A percentile compares a stretch with the other conserved stretches of the same genome.
These are phyloP conservation scores for Eulemur coronatus DNA, from an alignment of 2,797 vertebrate species.

Conservation along the genomic window DNA sequence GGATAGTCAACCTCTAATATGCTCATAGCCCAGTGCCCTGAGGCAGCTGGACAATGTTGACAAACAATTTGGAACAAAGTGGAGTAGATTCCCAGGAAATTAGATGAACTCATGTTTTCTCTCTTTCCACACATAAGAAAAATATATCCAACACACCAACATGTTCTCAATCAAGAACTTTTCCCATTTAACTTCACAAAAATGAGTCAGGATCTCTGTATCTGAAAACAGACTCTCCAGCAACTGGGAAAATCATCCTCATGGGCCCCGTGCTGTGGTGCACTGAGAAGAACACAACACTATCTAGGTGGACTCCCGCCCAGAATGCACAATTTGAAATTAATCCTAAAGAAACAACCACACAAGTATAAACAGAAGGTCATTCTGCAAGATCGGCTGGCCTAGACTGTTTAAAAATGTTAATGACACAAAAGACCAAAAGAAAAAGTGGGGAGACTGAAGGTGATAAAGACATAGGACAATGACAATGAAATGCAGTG, in stretches of 20 bases:
- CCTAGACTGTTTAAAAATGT: not conserved
- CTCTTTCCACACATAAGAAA: not conserved
- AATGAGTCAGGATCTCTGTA: not conserved
- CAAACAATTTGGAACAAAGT: slow-evolving; percentile 41
- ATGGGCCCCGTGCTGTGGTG: not conserved
- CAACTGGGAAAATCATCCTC: not conserved
- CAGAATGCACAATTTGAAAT: not conserved
- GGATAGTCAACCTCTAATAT: not conserved
- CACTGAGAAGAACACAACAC: not conserved
- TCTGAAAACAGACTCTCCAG: not conserved
- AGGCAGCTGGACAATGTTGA: not conserved
- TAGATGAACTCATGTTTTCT: slow-evolving; percentile 9
- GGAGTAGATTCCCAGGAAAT: not conserved
- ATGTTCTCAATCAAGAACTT: not conserved
- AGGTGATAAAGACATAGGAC: not conserved
- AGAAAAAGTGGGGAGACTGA: not conserved
- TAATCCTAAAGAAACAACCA: not conserved
- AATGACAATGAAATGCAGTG: not conserved
- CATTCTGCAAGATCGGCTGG: not conserved
- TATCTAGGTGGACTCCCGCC: not conserved
- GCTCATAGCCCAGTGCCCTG: not conserved
- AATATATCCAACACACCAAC: not conserved
- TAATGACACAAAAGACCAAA: not conserved
- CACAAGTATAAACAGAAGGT: not conserved
- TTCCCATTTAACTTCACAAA: not conserved